phyloP scores from a whole-genome alignment of 2,888 invertebrate species.

The Zhengitettix transpicula region DNA sequence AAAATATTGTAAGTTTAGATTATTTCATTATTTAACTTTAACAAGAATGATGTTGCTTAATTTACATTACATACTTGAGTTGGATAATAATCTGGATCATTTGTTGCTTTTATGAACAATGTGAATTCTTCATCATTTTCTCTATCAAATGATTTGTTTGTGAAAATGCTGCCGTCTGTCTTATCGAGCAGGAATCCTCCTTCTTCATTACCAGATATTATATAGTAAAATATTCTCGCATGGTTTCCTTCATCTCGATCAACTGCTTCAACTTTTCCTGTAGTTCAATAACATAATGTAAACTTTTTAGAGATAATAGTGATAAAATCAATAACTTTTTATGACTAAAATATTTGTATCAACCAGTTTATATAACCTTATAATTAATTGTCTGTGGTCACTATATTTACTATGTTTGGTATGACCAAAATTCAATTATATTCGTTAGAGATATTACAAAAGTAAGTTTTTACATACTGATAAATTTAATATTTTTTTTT shows the following conservation, averaged over 20 bases:
- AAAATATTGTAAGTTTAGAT: neutral
- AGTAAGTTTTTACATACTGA: too few relatives aligned
- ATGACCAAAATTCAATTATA: too few relatives aligned
- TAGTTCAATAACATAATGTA: neutral
- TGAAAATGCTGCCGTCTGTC: slow-evolving; percentile 60
- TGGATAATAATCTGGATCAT: slow-evolving; percentile 57
- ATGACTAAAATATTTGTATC: neutral
- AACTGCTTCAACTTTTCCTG: slow-evolving; percentile 52
- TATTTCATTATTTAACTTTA: too few relatives aligned
- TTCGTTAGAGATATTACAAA: too few relatives aligned
- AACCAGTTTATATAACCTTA: neutral
- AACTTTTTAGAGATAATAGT: too few relatives aligned
- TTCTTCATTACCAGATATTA: slow-evolving; percentile 59
- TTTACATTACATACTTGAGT: slow-evolving; percentile 18
- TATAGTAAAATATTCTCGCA: slow-evolving; percentile 69
- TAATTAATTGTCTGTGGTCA: too few relatives aligned
- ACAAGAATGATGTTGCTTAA: too few relatives aligned
- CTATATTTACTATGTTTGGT: too few relatives aligned
- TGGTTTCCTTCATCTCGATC: slow-evolving; percentile 67
- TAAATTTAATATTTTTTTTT: too few relatives aligned
- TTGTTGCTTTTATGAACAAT: slow-evolving; percentile 66
- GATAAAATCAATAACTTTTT: too few relatives aligned
- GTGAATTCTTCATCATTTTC: slow-evolving; percentile 59
- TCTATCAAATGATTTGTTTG: slow-evolving; percentile 66
- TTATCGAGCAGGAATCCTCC: slow-evolving; percentile 63